Base-by-base conservation (phyloP, 1,140 invertebrate genomes). In the Sinonovacula constricta region DNA sequence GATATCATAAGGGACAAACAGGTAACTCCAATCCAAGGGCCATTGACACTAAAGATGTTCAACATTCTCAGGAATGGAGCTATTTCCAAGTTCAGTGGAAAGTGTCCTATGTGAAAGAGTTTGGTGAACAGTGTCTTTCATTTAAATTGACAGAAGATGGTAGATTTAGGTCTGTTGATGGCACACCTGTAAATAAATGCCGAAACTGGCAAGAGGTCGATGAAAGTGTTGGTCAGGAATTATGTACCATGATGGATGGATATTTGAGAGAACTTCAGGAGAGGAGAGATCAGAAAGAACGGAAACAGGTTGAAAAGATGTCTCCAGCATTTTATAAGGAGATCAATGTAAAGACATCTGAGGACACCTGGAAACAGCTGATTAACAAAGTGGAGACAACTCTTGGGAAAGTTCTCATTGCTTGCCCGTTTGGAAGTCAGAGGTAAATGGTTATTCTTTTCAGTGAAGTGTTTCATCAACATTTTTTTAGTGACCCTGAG, bases 361-460 rank as follows among this genome's bases (percentile, higher is more conserved):
- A 81, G 3, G 68, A 79, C 22, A 80, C 81, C 2, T 88, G 87
- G 87, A 74, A 33, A 4, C 80, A 57, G 3, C 62, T 87, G 33
- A 59, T 85, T 3, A 34, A 65, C 7, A 85, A 87, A 75, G 82
- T 87, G n/a, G 79, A 85, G 57, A 57, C 30, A 54, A 82, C 87
- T 33, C 81, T 88, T n/a, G 87, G 87, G 14, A 81, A 70, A 66
- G 80, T 88, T 39, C 69, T 86, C 49, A 51, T 88, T 26, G 86
- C 85, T 51, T 88, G 87, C 75, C 86, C 87, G 18, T 88, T 87
- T 87, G 87, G 87, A 12, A 88, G 87, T 81, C 86, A 87, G 66
- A 88, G 87, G 87, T 87, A 79, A 62, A 31, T 28, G 7, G 7
- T 45, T 45, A 10, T 45, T 45, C 39, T 45, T 10, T 45, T 45